Percentiles rank a stretch among this genome's conserved stretches.
Conservation (phyloP, 2,797 vertebrate species). For the Hydrolagus colliei region DNA sequence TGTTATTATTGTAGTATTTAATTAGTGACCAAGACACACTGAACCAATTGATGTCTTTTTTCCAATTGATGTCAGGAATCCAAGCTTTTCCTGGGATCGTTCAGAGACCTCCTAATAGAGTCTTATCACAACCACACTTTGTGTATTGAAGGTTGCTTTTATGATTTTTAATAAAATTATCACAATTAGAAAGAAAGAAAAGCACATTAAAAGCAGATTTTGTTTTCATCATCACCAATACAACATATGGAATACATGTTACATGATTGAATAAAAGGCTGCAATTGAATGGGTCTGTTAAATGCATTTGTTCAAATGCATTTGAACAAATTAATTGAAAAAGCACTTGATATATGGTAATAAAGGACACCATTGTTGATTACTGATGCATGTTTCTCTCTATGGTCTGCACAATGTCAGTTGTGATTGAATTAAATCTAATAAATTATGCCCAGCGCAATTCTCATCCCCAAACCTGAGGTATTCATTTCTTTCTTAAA, state of each 20-base stretch:
- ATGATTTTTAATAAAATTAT: not conserved
- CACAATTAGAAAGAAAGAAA: slow-evolving; percentile 13
- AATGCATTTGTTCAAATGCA: too few species aligned
- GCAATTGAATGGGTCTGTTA: slow-evolving; percentile 6
- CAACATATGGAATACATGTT: not conserved
- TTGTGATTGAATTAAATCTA: slow-evolving; percentile 19
- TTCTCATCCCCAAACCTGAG: not conserved
- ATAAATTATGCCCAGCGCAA: not conserved
- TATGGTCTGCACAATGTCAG: not conserved
- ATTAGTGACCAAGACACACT: slow-evolving; percentile 46
- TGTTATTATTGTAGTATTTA: slow-evolving; percentile 35
- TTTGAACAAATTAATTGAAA: slow-evolving; percentile 17
- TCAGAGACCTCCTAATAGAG: slow-evolving; percentile 5
- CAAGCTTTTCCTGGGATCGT: slow-evolving; percentile 25
- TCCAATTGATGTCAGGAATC: slow-evolving; percentile 31
- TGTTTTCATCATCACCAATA: not conserved
- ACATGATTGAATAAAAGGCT: not conserved
- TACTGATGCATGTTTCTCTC: not conserved
- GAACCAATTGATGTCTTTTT: slow-evolving; percentile 38
- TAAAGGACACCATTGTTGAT: not conserved
- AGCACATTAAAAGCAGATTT: slow-evolving; percentile 19
- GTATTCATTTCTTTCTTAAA: not conserved
- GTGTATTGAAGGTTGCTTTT: slow-evolving; percentile 13
- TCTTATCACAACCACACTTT: not conserved
- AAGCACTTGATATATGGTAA: not conserved